Base-by-base conservation (phyloP, 2,888 invertebrate genomes). In the Seira sanloemensis region DNA sequence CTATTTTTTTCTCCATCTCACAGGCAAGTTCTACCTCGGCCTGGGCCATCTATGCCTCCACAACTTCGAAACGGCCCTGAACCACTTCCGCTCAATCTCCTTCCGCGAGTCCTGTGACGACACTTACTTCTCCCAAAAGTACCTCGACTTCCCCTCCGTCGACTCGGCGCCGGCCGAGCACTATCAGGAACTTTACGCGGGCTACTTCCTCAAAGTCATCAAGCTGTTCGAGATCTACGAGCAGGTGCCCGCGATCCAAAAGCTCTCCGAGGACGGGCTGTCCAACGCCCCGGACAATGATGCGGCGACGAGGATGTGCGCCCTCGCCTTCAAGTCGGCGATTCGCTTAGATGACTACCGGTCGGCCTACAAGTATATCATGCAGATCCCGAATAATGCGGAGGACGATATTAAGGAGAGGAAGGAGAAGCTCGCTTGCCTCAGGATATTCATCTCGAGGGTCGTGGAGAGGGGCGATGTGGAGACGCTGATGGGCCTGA, bases 291-390 rank as follows among this genome's bases (percentile, higher is more conserved):
- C 74, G 1, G 76, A 85, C 54, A 84, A 86, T 23, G 86, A 85
- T 21, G 25, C 82, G 7, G 77, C 75, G 27, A 86, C 85, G 7
- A 74, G 86, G 84, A 88, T 89, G 88, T 88, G 88, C 69, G 84
- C 88, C 1, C 68, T 89, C 1, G 88, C 88, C 1, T 89, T 89
- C 72, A 89, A 88, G 77, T 84, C 82, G 46, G 88, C 89, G 12
- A 73, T 88, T 1, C 68, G 83, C 66, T 58, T 88, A 62, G 69
- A 85, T 5, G 88, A 89, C 50, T 88, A 88, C 74, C 73, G 37
- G 1, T 66, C 82, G 24, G 89, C 89, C 0, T 88, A 87, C 69
- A 81, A 84, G 27, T 88, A 86, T 72, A 85, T 89, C 37, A 50
- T 87, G 72, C 69, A 69, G 25, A 86, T 86, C 19, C 86, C 86